Evolutionary conservation across 2,888 invertebrate species (phyloP).

Genomic region (Cacoxenus indagator): DNA sequence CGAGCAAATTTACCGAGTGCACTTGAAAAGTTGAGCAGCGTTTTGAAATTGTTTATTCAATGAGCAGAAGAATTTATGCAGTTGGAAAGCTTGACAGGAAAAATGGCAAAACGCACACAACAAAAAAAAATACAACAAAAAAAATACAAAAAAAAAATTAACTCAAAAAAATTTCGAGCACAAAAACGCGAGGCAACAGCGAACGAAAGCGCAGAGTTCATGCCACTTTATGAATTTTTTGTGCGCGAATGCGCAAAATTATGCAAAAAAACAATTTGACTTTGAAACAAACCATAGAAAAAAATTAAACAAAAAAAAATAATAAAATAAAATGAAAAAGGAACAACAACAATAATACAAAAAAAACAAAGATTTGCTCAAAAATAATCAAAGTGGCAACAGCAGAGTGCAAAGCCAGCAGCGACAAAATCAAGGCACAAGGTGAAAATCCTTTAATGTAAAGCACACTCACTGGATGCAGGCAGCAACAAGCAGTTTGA

Average conservation of each 20-base stretch:
- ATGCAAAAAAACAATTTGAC: constrained; percentile 47
- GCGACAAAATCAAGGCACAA: constrained; percentile 36
- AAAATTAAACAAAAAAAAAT: neutral
- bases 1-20: constrained; percentile 42
- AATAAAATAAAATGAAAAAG: constrained; percentile 1
- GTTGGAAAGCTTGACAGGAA: constrained; percentile 5
- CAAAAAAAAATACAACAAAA: neutral
- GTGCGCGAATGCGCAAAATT: neutral
- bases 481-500: neutral
- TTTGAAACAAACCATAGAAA: constrained; percentile 43
- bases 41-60: constrained; percentile 50
- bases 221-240: constrained; percentile 6
- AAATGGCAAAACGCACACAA: neutral
- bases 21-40: constrained; percentile 44
- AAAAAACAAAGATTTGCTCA: neutral
- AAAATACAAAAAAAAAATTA: neutral
- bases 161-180: neutral
- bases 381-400: constrained; percentile 4
- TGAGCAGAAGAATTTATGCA: constrained; percentile 38
- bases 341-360: neutral
- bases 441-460: constrained; percentile 34
- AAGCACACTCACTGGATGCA: neutral
- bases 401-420: constrained; percentile 9
- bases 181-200: neutral
- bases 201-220: neutral